phyloP scores from a whole-genome alignment of 2,888 invertebrate species.

The Ormia ochracea region DNA sequence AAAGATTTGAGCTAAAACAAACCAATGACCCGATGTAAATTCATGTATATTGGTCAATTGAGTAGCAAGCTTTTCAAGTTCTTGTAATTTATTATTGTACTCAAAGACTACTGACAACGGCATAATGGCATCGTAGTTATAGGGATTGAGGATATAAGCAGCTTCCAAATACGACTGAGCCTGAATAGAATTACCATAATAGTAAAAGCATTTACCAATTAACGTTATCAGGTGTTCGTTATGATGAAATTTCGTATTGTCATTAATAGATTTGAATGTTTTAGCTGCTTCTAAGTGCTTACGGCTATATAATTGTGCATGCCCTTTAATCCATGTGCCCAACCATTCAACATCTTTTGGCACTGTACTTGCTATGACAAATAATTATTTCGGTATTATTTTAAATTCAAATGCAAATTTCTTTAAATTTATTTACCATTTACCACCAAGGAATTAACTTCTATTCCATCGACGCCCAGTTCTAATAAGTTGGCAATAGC shows the following conservation, averaged over 20 bases:
- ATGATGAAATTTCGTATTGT: conserved; percentile 81
- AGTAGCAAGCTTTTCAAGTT: conserved; percentile 81
- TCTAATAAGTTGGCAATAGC: conserved; percentile 85
- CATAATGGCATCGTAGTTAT: conserved; percentile 81
- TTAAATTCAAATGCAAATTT: not conserved
- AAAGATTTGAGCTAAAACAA: conserved; percentile 85
- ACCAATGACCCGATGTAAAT: conserved; percentile 84
- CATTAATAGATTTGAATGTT: conserved; percentile 83
- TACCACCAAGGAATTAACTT: conserved; percentile 85
- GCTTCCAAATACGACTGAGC: conserved; percentile 78
- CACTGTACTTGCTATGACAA: conserved; percentile 68
- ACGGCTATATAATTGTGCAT: conserved; percentile 81
- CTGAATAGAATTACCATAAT: conserved; percentile 83
- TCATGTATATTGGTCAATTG: conserved; percentile 75
- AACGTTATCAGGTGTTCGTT: conserved; percentile 83
- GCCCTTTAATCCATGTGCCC: conserved; percentile 81
- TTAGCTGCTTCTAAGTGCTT: conserved; percentile 84
- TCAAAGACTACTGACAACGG: conserved; percentile 81
- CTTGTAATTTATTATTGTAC: conserved; percentile 80
- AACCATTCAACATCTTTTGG: conserved; percentile 78
- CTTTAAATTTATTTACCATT: conserved; percentile 78
- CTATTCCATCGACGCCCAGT: conserved; percentile 84
- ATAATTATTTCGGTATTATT: not conserved
- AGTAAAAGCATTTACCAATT: conserved; percentile 85
- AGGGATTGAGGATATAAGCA: conserved; percentile 78